A percentile compares a stretch with the other conserved stretches of the same genome.
phyloP scores from a whole-genome alignment of 2,888 invertebrate genomes.

The Trissonchulus latispiculum region DNA sequence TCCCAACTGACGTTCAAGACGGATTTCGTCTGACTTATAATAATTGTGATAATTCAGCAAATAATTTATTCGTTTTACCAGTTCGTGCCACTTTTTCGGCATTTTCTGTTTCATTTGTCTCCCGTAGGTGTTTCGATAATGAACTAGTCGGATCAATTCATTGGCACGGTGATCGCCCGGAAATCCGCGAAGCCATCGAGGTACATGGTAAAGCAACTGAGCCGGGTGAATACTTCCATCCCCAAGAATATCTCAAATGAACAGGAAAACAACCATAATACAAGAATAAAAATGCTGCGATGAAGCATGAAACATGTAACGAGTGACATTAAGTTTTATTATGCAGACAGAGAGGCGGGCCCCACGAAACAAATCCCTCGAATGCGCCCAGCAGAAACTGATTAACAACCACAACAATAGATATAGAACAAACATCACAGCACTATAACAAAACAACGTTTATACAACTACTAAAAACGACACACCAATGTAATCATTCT shows the following conservation, averaged over 20 bases:
- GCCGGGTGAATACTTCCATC: slow-evolving; percentile 70
- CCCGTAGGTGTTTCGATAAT: slow-evolving; percentile 32
- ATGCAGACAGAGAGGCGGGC: too few species aligned
- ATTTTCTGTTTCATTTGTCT: slow-evolving; percentile 30
- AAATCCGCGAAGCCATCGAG: slow-evolving; percentile 78
- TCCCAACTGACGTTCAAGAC: slow-evolving; percentile 38
- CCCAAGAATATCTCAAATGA: slow-evolving; percentile 64
- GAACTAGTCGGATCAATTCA: slow-evolving; percentile 41
- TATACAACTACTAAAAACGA: background rate
- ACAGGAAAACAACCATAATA: too few species aligned
- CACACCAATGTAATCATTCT: slow-evolving; percentile 81
- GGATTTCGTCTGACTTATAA: slow-evolving; percentile 40
- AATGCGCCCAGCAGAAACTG: too few species aligned
- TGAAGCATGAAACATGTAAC: too few species aligned
- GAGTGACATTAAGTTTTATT: too few species aligned
- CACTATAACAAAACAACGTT: background rate
- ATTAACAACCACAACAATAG: too few species aligned
- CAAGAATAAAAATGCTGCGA: too few species aligned
- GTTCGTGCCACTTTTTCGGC: slow-evolving; percentile 40
- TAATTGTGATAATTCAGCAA: slow-evolving; percentile 42
- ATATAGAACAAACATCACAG: too few species aligned
- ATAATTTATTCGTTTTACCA: slow-evolving; percentile 40
- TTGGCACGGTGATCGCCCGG: slow-evolving; percentile 56
- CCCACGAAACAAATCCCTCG: too few species aligned
- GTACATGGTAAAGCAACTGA: slow-evolving; percentile 69